Conservation (phyloP, 2,797 vertebrate genomes). For the Cyclura pinguis region DNA sequence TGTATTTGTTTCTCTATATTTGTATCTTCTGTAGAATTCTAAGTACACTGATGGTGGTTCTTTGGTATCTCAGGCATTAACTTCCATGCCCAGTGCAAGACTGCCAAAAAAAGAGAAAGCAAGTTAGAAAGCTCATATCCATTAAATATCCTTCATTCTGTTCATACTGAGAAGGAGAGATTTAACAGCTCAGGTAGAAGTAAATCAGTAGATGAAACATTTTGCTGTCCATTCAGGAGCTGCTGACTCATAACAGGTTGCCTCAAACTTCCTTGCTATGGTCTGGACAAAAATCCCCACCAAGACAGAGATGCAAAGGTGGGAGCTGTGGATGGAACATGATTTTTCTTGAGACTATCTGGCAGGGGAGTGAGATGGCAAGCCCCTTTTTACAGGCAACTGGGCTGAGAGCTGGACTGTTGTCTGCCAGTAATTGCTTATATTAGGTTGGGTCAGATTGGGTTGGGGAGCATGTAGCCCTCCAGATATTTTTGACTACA, state of each 20-base stretch:
- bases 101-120: neutral
- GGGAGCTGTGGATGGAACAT: neutral
- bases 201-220: neutral
- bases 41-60: neutral
- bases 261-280: neutral
- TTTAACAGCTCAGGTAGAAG: neutral
- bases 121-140: neutral
- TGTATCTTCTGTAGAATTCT: neutral
- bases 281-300: neutral
- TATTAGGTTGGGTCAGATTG: neutral
- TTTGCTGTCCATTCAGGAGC: neutral
- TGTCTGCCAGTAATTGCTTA: neutral
- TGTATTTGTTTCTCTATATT: neutral
- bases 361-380: neutral
- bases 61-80: neutral
- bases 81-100: neutral
- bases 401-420: neutral
- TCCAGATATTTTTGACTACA: no score
- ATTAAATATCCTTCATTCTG: neutral
- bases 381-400: neutral
- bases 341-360: neutral
- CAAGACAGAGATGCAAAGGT: neutral
- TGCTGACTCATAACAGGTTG: neutral
- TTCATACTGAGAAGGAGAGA: neutral
- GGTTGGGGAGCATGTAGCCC: no score